These are phyloP conservation scores for Isichthys henryi DNA, from an alignment of 2,113 vertebrate genomes.

Conservation along the genomic window DNA sequence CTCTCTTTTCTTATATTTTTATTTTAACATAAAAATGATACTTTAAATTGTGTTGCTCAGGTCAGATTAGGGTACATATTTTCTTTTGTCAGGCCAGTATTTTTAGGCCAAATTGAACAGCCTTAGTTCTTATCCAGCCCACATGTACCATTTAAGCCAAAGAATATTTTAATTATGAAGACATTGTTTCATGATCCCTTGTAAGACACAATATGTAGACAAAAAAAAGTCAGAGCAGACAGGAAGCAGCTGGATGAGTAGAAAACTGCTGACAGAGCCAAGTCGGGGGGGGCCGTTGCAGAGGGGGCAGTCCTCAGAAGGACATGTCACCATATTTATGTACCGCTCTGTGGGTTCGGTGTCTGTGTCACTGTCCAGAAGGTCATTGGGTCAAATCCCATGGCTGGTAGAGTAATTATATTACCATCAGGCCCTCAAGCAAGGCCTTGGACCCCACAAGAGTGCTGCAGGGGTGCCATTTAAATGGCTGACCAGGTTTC, in stretches of 20 bases:
- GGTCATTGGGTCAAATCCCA: background rate
- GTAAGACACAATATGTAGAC: background rate
- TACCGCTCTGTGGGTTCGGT: background rate
- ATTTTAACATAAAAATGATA: background rate
- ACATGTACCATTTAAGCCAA: background rate
- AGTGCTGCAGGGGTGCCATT: background rate
- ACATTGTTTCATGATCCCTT: background rate
- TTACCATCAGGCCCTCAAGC: too few species aligned
- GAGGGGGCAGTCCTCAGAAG: background rate
- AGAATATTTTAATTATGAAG: slow-evolving; percentile 1
- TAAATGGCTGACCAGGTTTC: background rate
- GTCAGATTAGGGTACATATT: background rate
- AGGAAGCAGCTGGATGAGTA: background rate
- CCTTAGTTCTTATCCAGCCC: background rate
- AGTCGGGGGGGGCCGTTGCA: background rate
- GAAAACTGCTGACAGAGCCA: background rate
- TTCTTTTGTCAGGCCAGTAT: background rate
- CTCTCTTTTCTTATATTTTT: too few species aligned
- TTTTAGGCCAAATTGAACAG: background rate
- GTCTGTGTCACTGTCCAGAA: background rate
- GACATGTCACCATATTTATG: background rate
- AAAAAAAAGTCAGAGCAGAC: background rate
- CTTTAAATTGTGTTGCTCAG: background rate
- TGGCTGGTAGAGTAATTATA: background rate
- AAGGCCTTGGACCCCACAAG: too few species aligned